phyloP scores from a whole-genome alignment of 2,113 vertebrate species.

The Phainopepla nitens region DNA sequence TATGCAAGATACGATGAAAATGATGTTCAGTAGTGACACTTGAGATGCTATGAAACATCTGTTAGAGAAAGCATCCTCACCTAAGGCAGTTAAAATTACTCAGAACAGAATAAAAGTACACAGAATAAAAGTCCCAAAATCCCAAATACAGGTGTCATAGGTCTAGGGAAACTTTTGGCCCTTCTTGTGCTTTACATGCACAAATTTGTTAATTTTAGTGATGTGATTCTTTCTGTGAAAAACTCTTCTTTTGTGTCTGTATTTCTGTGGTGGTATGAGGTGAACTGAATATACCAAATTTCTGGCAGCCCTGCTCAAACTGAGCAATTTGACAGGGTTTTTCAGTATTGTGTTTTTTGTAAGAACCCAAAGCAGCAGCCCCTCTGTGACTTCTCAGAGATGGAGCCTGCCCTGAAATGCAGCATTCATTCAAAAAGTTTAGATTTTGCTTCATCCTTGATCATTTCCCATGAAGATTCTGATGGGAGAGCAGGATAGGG shows the following conservation, averaged over 20 bases:
- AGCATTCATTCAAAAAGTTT: background rate
- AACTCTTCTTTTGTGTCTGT: background rate
- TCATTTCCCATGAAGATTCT: background rate
- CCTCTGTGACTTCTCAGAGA: background rate
- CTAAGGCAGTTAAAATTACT: background rate
- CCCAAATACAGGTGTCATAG: background rate
- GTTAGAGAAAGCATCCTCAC: background rate
- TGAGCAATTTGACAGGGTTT: accelerated
- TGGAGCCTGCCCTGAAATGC: background rate
- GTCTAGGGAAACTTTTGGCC: background rate
- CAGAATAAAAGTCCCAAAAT: background rate
- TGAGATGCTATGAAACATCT: accelerated
- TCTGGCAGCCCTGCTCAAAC: background rate
- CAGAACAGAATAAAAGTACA: background rate
- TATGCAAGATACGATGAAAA: background rate
- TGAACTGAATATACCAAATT: background rate
- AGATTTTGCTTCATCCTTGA: background rate
- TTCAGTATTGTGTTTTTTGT: background rate
- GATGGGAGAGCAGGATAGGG: background rate
- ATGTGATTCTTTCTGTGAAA: background rate
- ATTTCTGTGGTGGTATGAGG: background rate
- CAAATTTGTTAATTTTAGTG: background rate
- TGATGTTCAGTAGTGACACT: background rate
- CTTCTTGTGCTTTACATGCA: background rate
- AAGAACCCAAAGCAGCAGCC: background rate